Conservation (phyloP, 2,113 vertebrate species). For the Syngnathus scovelli region DNA sequence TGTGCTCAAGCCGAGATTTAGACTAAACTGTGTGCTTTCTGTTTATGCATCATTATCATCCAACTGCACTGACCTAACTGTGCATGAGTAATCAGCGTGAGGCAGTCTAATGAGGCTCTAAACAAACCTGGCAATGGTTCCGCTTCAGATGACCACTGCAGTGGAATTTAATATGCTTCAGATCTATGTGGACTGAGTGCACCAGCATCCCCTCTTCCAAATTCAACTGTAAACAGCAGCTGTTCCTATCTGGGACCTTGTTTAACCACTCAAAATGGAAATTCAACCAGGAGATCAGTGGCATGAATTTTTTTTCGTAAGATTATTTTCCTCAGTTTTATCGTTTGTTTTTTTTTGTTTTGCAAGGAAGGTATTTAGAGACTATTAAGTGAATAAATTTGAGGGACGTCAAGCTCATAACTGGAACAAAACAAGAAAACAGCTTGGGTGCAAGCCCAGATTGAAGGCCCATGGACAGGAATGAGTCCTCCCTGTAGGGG, state of each 20-base stretch:
- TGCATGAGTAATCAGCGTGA: constrained; percentile 28
- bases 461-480: constrained; percentile 38
- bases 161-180: constrained; percentile 42
- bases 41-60: constrained; percentile 41
- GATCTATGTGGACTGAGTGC: constrained; percentile 39
- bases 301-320: constrained; percentile 37
- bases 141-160: constrained; percentile 36
- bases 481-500: constrained; percentile 47
- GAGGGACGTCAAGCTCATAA: constrained; percentile 28
- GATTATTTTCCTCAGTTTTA: constrained; percentile 22
- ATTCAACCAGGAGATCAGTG: constrained; percentile 28
- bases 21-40: constrained; percentile 32
- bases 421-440: constrained; percentile 52
- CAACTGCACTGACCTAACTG: constrained; percentile 40
- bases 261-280: constrained; percentile 41
- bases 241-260: constrained; percentile 18
- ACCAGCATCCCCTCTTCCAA: constrained; percentile 36
- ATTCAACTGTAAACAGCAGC: constrained; percentile 22
- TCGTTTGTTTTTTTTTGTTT: constrained; percentile 22
- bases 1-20: constrained; percentile 31
- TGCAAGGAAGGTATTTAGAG: background rate
- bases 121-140: constrained; percentile 47
- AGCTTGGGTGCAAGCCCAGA: constrained; percentile 58
- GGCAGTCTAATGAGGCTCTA: constrained; percentile 35
- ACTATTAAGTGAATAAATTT: constrained; percentile 32